Percentiles rank a stretch among this genome's conserved stretches.
phyloP scores from a whole-genome alignment of 2,797 vertebrate species.

The Falco concolor region DNA sequence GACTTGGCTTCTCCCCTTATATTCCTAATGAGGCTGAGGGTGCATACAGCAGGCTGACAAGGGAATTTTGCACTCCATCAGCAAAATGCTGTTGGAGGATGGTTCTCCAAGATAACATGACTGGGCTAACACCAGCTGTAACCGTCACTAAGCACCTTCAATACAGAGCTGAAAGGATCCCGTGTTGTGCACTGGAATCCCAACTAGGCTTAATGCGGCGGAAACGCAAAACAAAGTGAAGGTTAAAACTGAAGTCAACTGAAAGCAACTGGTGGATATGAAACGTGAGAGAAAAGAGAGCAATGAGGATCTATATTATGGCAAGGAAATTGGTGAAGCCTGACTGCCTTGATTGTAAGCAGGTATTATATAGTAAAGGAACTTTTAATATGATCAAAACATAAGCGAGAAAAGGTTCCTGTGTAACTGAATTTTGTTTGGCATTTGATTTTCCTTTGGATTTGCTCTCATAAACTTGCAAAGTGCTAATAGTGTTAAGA shows the following conservation, averaged over 20 bases:
- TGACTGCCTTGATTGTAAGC: neutral
- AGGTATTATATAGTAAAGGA: neutral
- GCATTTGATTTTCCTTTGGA: neutral
- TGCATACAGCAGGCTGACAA: neutral
- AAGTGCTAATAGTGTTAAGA: neutral
- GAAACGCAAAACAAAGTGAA: neutral
- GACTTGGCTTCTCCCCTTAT: neutral
- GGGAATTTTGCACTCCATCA: neutral
- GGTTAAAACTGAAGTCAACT: neutral
- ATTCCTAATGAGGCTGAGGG: neutral
- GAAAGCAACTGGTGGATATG: neutral
- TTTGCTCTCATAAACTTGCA: neutral
- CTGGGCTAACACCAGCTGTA: neutral
- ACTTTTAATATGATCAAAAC: neutral
- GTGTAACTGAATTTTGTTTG: neutral
- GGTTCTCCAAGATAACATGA: fast-evolving
- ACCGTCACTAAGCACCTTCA: neutral
- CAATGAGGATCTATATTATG: neutral
- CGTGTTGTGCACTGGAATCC: neutral
- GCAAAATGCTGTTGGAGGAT: neutral
- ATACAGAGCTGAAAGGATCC: neutral
- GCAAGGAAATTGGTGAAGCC: neutral
- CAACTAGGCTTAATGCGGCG: neutral
- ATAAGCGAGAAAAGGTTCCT: neutral
- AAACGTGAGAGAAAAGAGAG: neutral